Evolutionary conservation across 2,888 invertebrate genomes (phyloP).

Genomic region (Calameuta filiformis): DNA sequence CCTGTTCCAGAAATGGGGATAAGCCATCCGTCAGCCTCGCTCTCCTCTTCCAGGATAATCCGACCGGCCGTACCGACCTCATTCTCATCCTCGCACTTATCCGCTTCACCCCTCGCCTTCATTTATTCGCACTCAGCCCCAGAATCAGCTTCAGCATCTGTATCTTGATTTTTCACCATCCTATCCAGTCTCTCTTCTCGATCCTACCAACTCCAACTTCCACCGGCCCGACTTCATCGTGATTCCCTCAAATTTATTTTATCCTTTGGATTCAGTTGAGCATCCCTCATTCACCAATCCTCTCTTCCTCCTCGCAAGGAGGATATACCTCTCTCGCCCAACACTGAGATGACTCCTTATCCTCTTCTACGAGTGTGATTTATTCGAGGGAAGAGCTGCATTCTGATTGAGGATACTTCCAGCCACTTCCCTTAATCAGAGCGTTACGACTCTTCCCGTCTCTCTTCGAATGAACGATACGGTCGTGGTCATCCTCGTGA

Average conservation of each 20-base stretch:
- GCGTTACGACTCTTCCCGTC: slow-evolving; percentile 33
- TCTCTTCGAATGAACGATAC: neutral
- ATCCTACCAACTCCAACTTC: neutral
- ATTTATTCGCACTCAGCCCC: neutral
- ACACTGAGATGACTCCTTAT: neutral
- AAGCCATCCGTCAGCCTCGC: slow-evolving; percentile 53
- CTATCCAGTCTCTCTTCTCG: neutral
- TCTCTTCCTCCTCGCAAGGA: neutral
- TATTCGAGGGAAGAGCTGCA: slow-evolving; percentile 62
- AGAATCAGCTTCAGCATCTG: neutral
- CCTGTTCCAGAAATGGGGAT: slow-evolving; percentile 89
- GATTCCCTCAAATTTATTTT: neutral
- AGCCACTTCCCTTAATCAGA: slow-evolving; percentile 80
- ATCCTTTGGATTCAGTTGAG: neutral
- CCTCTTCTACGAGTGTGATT: neutral
- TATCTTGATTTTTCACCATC: neutral
- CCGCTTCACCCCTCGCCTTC: slow-evolving; percentile 59
- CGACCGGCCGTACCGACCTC: neutral
- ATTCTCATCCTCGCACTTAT: slow-evolving; percentile 35
- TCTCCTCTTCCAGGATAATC: neutral
- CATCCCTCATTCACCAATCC: neutral
- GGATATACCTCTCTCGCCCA: neutral
- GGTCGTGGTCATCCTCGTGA: slow-evolving; percentile 18
- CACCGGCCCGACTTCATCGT: neutral
- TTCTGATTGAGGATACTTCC: slow-evolving; percentile 78